Percentiles rank a stretch among this genome's conserved stretches.
These are phyloP conservation scores for Hydra vulgaris DNA, from an alignment of 30 jellyfish, hydroid and myxozoan genomes.

Conservation along the genomic window DNA sequence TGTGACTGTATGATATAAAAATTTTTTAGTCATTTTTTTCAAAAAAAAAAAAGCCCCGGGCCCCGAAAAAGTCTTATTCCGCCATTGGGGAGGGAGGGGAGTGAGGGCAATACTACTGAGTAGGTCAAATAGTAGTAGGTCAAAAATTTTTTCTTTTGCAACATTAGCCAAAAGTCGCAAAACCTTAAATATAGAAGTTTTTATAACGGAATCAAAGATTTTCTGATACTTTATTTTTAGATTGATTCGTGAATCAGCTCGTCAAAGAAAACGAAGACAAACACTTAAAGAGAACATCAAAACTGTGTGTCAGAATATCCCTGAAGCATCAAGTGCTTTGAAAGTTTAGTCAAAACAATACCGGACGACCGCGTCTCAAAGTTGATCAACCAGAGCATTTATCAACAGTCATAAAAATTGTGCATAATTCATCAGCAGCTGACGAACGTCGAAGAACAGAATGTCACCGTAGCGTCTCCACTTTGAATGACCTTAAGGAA, in stretches of 20 bases:
- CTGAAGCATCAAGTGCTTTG: not conserved
- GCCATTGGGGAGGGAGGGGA: too few species aligned
- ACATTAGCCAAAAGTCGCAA: not conserved
- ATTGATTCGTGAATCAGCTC: not conserved
- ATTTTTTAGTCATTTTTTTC: too few species aligned
- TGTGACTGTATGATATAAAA: too few species aligned
- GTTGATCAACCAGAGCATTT: not conserved
- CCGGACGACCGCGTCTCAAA: not conserved
- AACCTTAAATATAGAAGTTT: not conserved
- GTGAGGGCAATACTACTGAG: too few species aligned
- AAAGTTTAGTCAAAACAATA: not conserved
- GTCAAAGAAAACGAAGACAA: not conserved
- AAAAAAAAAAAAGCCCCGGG: too few species aligned
- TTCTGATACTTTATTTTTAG: too few species aligned
- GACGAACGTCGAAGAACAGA: constrained; percentile 36
- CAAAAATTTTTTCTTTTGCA: too few species aligned
- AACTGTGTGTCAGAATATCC: not conserved
- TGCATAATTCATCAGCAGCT: constrained; percentile 18
- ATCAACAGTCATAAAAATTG: constrained; percentile 4
- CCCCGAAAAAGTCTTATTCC: too few species aligned
- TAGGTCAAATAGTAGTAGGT: too few species aligned
- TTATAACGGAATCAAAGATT: not conserved
- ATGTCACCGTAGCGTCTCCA: not conserved
- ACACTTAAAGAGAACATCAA: not conserved
- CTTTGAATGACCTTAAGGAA: constrained; percentile 18